Percentiles rank a stretch among this genome's conserved stretches.
phyloP scores from a whole-genome alignment of 2,888 invertebrate species.

The Folsomia manolachei region DNA sequence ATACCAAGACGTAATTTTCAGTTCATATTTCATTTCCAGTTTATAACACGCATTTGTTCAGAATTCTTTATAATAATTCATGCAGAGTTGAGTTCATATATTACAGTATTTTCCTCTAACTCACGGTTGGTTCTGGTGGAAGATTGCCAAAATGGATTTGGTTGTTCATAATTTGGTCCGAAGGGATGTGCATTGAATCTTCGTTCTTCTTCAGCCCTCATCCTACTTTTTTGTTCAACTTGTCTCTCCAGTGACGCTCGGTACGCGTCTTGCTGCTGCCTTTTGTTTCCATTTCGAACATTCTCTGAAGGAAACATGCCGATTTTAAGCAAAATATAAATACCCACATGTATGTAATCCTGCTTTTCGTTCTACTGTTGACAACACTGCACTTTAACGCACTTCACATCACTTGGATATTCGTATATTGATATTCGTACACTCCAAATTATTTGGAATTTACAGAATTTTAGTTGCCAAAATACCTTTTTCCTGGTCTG shows the following conservation, averaged over 20 bases:
- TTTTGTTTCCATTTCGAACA: neutral
- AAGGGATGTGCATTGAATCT: slow-evolving; percentile 40
- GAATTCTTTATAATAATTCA: neutral
- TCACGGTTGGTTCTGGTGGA: slow-evolving; percentile 11
- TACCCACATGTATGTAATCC: too few species aligned
- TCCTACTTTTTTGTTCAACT: slow-evolving; percentile 33
- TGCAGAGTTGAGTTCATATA: neutral
- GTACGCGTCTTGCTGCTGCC: slow-evolving; percentile 30
- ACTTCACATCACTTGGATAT: too few species aligned
- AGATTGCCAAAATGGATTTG: slow-evolving; percentile 22
- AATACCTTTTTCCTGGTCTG: neutral
- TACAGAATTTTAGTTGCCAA: too few species aligned
- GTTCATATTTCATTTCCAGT: neutral
- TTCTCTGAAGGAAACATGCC: slow-evolving; percentile 1
- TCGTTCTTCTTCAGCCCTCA: slow-evolving; percentile 32
- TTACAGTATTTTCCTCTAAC: too few species aligned
- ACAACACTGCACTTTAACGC: too few species aligned
- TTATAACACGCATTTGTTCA: neutral
- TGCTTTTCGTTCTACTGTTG: too few species aligned
- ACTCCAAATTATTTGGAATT: neutral
- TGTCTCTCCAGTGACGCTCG: slow-evolving; percentile 40
- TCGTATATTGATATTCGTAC: neutral
- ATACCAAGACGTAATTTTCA: too few species aligned
- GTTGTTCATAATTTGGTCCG: slow-evolving; percentile 30
- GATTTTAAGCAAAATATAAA: too few species aligned